Percentiles rank a stretch among this genome's conserved stretches.
These are phyloP conservation scores for Danio tinwini DNA, from an alignment of 2,797 vertebrate species.

Conservation along the genomic window DNA sequence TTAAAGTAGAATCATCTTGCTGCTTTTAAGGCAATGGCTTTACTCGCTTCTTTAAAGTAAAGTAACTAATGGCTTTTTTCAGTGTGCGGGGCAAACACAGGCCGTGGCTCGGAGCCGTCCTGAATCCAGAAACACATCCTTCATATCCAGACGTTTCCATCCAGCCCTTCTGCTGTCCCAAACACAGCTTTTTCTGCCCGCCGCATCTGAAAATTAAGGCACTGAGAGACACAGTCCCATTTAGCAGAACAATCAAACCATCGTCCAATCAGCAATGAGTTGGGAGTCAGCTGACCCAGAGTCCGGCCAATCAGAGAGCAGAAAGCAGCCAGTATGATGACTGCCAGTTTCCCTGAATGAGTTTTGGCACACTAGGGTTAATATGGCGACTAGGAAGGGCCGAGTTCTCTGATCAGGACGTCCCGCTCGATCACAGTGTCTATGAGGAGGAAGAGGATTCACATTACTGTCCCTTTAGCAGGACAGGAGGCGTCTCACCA, in stretches of 20 bases:
- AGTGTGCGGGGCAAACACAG: too few species aligned
- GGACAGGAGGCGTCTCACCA: constrained; percentile 30
- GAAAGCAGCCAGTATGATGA: constrained; percentile 17
- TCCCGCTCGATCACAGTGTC: constrained; percentile 59
- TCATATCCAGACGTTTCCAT: constrained; percentile 3
- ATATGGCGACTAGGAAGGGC: constrained; percentile 50
- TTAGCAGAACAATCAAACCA: constrained; percentile 56
- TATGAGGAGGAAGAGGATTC: constrained; percentile 39
- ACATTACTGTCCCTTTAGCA: constrained; percentile 44
- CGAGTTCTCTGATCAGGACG: background rate
- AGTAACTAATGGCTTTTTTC: too few species aligned
- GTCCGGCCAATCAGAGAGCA: constrained; percentile 35
- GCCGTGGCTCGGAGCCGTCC: constrained; percentile 31
- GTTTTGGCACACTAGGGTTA: constrained; percentile 75
- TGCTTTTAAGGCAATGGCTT: too few species aligned
- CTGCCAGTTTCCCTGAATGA: constrained; percentile 73
- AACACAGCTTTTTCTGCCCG: background rate
- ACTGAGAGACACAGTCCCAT: constrained; percentile 54
- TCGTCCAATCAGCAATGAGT: constrained; percentile 12
- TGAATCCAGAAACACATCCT: constrained; percentile 15
- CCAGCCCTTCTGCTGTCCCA: background rate
- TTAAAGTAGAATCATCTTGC: too few species aligned
- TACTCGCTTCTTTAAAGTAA: too few species aligned
- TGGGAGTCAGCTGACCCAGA: constrained; percentile 9
- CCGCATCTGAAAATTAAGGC: constrained; percentile 59